Base-by-base conservation (phyloP, 2,113 vertebrate species). In the Scomber japonicus region DNA sequence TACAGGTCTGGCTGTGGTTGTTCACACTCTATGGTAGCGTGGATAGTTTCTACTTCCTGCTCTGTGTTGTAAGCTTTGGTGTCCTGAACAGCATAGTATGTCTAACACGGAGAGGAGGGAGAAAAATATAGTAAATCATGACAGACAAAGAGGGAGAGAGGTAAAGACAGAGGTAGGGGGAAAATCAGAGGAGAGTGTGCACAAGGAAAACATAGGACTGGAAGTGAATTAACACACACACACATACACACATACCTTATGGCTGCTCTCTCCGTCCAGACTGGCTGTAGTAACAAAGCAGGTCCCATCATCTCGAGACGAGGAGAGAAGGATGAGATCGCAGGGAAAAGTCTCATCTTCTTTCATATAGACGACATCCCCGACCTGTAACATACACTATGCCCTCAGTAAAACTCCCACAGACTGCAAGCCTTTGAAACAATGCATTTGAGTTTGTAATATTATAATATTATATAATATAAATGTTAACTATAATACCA, bases 1-100 rank as follows among this genome's bases (percentile, higher is more conserved):
- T 99, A 99, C 73, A 99, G 96, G 91, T 99, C 98, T 0, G 98
- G 97, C 86, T 99, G 97, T 3, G 98, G 98, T 89, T 99, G 98
- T 95, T 99, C 97, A 89, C 98, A 99, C 93, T 99, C 98, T 71
- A 99, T 97, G 2, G 96, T 99, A 44, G 98, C 97, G 0, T 97
- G 96, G 2, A 99, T 90, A 7, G 93, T 90, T 66, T 97, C 96
- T 0, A 98, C 92, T 75, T 99, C 98, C 54, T 94, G 86, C 79
- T 97, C 98, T 2, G 92, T 96, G 56, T 88, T 96, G 94, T 97
- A 98, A n/a, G 97, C 95, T 91, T 97, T 99, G 50, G 98, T 99
- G 89, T 99, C 98, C 88, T 97, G 97, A 71, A 99, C 96, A 10
- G 98, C 97, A 75, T 96, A 97, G 85, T 98, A 96, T 2, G 98